phyloP scores from a whole-genome alignment of 1,140 invertebrate genomes.

The Brachionus paranguensis region DNA sequence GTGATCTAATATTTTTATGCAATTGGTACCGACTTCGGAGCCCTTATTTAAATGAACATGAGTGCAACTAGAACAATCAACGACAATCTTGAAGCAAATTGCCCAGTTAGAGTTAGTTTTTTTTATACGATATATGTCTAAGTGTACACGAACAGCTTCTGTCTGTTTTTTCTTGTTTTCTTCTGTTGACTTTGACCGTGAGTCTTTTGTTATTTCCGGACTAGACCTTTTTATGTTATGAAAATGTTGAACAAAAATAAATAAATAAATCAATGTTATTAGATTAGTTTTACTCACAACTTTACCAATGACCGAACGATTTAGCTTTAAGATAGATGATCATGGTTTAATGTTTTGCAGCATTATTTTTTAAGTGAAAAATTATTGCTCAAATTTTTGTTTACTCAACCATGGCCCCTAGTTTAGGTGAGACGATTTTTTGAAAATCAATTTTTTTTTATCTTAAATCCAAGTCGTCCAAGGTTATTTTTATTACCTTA shows the following conservation, averaged over 20 bases:
- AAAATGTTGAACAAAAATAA: not conserved
- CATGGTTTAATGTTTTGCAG: not conserved
- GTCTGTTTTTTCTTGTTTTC: not conserved
- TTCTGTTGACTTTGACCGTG: not conserved
- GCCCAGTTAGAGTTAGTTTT: not conserved
- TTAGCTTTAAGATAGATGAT: not conserved
- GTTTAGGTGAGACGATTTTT: not conserved
- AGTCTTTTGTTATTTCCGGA: not conserved
- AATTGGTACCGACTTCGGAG: not conserved
- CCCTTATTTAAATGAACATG: not conserved
- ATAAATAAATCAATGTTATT: not conserved
- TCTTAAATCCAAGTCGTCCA: not conserved
- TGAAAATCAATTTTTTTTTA: not conserved
- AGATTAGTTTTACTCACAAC: not conserved
- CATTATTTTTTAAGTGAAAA: not conserved
- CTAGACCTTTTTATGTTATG: not conserved
- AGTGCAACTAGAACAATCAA: not conserved
- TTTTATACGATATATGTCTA: conserved; percentile 1
- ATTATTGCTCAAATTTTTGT: not conserved
- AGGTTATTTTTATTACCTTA: not conserved
- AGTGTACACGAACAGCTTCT: not conserved
- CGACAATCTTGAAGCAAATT: not conserved
- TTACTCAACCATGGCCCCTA: not conserved
- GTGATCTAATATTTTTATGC: not conserved
- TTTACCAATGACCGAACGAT: not conserved